These are phyloP conservation scores for Microcebus murinus DNA, from an alignment of 2,113 vertebrate species.

Conservation along the genomic window DNA sequence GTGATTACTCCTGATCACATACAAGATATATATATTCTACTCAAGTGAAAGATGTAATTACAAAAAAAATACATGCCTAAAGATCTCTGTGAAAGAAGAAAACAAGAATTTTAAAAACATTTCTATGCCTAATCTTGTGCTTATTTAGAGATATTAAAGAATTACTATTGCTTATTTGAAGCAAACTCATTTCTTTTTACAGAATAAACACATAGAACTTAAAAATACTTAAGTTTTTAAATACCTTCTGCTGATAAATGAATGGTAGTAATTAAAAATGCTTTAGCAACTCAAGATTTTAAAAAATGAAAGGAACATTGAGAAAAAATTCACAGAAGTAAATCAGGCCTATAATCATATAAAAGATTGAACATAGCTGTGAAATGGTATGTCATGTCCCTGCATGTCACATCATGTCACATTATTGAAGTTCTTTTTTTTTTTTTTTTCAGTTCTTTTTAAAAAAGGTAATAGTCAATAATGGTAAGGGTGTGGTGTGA, in stretches of 20 bases:
- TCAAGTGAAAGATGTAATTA: conserved; percentile 27
- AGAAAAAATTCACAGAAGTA: background rate
- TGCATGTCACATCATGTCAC: background rate
- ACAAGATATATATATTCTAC: background rate
- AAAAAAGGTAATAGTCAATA: background rate
- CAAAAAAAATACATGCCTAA: background rate
- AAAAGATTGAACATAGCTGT: background rate
- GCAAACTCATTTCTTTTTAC: background rate
- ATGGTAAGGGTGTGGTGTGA: background rate
- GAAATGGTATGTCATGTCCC: background rate
- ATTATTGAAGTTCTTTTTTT: background rate
- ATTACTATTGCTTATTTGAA: background rate
- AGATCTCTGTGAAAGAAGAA: conserved; percentile 36
- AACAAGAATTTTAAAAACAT: background rate
- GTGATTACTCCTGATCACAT: background rate
- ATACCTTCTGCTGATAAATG: background rate
- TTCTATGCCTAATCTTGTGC: background rate
- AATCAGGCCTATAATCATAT: background rate
- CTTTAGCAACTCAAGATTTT: background rate
- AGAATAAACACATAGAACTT: background rate
- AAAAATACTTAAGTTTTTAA: background rate
- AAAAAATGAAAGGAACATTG: background rate
- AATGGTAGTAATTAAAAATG: background rate
- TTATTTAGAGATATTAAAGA: background rate
- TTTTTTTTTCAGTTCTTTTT: background rate